Evolutionary conservation across 2,888 invertebrate species (phyloP), one percentile per base, ranked within the genome.

Genomic region (Cacoxenus indagator): DNA sequence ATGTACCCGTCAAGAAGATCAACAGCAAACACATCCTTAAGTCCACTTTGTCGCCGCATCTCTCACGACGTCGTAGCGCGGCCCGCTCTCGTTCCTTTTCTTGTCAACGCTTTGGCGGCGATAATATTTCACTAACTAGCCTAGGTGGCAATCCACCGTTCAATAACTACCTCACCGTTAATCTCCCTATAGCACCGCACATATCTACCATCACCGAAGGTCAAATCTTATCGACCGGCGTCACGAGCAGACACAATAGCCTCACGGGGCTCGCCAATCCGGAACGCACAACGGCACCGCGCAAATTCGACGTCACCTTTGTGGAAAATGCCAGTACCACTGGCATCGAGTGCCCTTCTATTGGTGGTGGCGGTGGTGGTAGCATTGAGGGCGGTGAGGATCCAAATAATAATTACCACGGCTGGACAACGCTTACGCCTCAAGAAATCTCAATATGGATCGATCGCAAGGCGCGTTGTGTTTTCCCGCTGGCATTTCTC

Each of bases 381-480:
- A 17, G 22, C 29, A 27, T 0, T 46, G 14, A 4, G 19, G 17
- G 4, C 26, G 27, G 11, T 24, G 59, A 59, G 29, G 14, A 6
- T 27, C 29, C 48, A 17, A 51, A 64, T 11, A 76, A 92, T 91
- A 71, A 92, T 92, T 68, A 92, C 92, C 85, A 91, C 67, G 88
- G 89, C 27, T 93, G 93, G 92, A 94, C 95, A 61, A 94, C 94
- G 14, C 93, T 95, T 92, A 95, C 95, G 1, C 95, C 96, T 0
- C 95, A 95, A 81, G 94, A 96, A 87, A 95, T 96, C 68, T 94
- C 96, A 73, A 93, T 92, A 65, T 96, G 95, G 95, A 95, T 96
- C 75, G 96, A 96, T 78, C 76, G 76, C 67, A 89, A 95, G 67
- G 93, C 95, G 27, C 90, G 96, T 65, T 89, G 94, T 45, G 90